Evolutionary conservation across 2,888 invertebrate genomes (phyloP).

Genomic region (Hesperia comma): DNA sequence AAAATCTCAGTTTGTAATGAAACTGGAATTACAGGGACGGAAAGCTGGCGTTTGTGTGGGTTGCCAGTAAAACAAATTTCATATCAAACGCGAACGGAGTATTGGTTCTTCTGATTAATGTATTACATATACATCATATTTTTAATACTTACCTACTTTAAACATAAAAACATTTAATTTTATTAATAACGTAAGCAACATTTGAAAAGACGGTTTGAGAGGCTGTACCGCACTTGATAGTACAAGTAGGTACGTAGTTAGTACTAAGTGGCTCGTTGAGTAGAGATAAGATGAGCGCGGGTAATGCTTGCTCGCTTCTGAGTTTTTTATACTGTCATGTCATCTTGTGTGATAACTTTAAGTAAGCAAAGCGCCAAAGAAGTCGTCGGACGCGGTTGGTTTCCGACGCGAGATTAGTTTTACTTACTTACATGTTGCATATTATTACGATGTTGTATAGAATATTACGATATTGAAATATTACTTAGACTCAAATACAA

Average conservation of each 20-base stretch:
- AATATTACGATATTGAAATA: background rate
- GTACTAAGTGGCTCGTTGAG: background rate
- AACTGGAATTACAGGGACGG: no score
- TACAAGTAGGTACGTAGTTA: background rate
- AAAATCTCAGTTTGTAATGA: no score
- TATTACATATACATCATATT: no score
- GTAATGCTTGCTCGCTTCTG: conserved; percentile 4
- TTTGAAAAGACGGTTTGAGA: no score
- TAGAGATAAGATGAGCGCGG: conserved; percentile 1
- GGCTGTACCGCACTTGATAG: background rate
- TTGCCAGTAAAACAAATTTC: no score
- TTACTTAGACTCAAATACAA: no score
- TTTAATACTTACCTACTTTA: no score
- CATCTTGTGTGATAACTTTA: conserved; percentile 5
- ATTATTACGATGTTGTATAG: background rate
- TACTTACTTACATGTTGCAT: background rate
- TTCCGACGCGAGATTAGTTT: conserved; percentile 1
- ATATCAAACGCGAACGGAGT: no score
- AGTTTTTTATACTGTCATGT: conserved; percentile 14
- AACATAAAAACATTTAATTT: no score
- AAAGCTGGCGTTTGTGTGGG: no score
- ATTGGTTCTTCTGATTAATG: no score
- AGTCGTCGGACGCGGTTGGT: background rate
- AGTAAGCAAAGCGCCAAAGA: conserved; percentile 12
- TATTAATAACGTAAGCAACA: no score